Conservation (phyloP, 2,888 invertebrate species). For the Callinectes sapidus region DNA sequence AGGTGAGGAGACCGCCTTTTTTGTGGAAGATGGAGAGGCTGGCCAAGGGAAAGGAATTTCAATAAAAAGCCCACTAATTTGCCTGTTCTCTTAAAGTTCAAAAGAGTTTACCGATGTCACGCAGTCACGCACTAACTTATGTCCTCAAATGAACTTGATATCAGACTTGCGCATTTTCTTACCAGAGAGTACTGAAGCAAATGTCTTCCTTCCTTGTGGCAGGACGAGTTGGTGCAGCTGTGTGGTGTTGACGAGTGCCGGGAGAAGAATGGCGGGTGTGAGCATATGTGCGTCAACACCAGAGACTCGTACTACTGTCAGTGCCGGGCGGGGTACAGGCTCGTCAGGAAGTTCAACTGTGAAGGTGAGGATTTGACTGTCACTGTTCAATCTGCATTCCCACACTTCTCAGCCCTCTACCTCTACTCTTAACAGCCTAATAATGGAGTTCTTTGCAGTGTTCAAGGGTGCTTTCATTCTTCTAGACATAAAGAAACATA, state of each 20-base stretch:
- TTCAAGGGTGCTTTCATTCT: too few relatives aligned
- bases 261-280: slow-evolving; percentile 88
- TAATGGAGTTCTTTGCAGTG: too few relatives aligned
- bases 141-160: not conserved
- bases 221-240: slow-evolving; percentile 86
- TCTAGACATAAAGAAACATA: too few relatives aligned
- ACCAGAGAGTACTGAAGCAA: not conserved
- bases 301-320: slow-evolving; percentile 86
- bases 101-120: too few relatives aligned
- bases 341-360: slow-evolving; percentile 86
- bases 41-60: too few relatives aligned
- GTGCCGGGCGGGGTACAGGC: slow-evolving; percentile 87
- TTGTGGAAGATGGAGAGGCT: too few relatives aligned
- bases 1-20: slow-evolving; percentile 75
- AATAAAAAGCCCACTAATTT: too few relatives aligned
- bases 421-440: too few relatives aligned
- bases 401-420: too few relatives aligned
- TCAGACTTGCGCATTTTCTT: not conserved
- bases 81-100: too few relatives aligned
- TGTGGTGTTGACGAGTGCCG: slow-evolving; percentile 88
- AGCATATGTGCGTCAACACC: slow-evolving; percentile 88
- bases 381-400: too few relatives aligned
- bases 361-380: slow-evolving; percentile 80
- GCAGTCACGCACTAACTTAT: not conserved
- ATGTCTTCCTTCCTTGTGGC: not conserved